A percentile compares a stretch with the other conserved stretches of the same genome.
These are phyloP conservation scores for Leptopilina drosophilae DNA, from an alignment of 2,888 invertebrate species.

Conservation along the genomic window DNA sequence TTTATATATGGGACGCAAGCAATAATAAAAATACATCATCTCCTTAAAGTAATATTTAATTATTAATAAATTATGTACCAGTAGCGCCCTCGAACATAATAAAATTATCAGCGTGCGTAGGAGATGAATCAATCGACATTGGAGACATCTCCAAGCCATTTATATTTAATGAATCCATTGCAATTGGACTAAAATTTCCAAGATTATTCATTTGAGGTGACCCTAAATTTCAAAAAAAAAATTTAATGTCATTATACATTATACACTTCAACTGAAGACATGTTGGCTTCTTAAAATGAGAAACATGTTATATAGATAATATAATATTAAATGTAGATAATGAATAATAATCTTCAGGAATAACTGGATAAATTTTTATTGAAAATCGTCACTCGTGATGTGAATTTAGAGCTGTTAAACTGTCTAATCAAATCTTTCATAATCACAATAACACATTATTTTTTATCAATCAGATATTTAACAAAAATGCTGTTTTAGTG, in stretches of 20 bases:
- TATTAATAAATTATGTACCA: background rate
- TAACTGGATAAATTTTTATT: no score
- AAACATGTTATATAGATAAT: no score
- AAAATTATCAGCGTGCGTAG: background rate
- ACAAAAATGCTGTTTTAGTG: no score
- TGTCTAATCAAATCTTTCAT: no score
- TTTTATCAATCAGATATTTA: no score
- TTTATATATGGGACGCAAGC: background rate
- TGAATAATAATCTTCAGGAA: no score
- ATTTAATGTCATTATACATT: background rate
- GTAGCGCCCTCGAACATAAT: slow-evolving; percentile 10
- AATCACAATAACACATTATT: no score
- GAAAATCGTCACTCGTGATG: no score
- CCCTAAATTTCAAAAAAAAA: slow-evolving; percentile 4
- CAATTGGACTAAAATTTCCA: slow-evolving; percentile 15
- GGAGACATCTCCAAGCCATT: slow-evolving; percentile 19
- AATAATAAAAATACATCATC: background rate
- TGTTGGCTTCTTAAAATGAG: no score
- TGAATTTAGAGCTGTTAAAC: no score
- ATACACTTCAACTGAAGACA: no score
- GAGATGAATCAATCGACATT: slow-evolving; percentile 34
- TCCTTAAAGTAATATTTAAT: background rate
- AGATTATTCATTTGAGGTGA: background rate
- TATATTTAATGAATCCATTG: background rate
- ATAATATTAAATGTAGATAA: no score